Base-by-base conservation (phyloP, 1,140 invertebrate genomes). In the Sminthurinus signatus region DNA sequence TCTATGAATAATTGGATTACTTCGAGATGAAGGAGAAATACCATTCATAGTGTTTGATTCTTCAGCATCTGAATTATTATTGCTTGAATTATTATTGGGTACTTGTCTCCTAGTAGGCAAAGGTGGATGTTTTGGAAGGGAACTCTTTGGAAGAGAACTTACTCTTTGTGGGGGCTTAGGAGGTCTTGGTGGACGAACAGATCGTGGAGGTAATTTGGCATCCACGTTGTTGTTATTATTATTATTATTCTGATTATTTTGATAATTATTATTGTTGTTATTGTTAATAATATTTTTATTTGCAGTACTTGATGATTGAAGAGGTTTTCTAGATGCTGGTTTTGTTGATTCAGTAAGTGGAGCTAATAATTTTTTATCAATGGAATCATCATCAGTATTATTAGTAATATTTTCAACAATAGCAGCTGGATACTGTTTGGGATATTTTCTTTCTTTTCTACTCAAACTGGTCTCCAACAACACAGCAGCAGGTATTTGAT, bases 111-210 rank as follows among this genome's bases (percentile, higher is more conserved):
- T 67, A 42, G 36, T 51, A 62, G 39, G n/a, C 10, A n/a, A 42
- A 42, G 39, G 39, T n/a, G 39, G 39, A 42, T 10, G 46, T 19
- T 14, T 28, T 19, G 46, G 17, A 17, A n/a, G 17, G 29, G 46
- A 29, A 8, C 25, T 60, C 4, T 44, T 60, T 2, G 25, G 31
- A 39, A 66, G 28, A 1, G 69, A 71, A 28, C 60, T 66, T 14
- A 60, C 63, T 39, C 65, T 31, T 25, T 65, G 63, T 0, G 69
- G 69, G 14, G 69, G 69, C 32, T 66, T 68, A n/a, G 69, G 69
- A n/a, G 69, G 69, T 43, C 58, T 68, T 10, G 69, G 69, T 10
- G 61, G 60, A 2, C 65, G n/a, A n/a, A n/a, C n/a, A n/a, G n/a
- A n/a, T n/a, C n/a, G n/a, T n/a, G n/a, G n/a, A 42, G 10, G 10